Percentiles rank a stretch among this genome's conserved stretches.
Evolutionary conservation across 1,140 invertebrate species (phyloP).

Genomic region (Nephila pilipes): DNA sequence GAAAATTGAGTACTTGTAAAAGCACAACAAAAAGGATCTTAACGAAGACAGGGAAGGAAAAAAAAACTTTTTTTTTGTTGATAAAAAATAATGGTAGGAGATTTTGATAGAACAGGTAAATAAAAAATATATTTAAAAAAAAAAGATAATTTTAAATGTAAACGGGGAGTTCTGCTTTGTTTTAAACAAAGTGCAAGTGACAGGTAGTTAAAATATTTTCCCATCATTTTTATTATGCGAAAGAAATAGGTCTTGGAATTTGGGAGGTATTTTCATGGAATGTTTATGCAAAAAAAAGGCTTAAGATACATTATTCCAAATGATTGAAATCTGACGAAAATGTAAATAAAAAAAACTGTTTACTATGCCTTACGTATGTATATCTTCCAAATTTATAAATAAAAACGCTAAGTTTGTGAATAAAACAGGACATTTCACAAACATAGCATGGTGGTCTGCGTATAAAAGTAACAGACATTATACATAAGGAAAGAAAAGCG

Average conservation of each 20-base stretch:
- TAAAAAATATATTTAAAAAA: not conserved
- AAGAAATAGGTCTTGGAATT: not conserved
- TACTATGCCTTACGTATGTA: too few species aligned
- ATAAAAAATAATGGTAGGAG: not conserved
- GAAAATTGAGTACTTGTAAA: conserved; percentile 40
- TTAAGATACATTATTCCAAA: too few species aligned
- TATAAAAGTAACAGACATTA: too few species aligned
- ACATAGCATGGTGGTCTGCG: too few species aligned
- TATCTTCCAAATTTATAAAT: too few species aligned
- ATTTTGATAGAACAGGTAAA: not conserved
- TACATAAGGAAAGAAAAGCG: too few species aligned
- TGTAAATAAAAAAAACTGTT: too few species aligned
- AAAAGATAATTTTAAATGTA: conserved; percentile 6
- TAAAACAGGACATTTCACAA: too few species aligned
- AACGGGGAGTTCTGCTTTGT: not conserved
- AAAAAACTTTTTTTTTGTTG: not conserved
- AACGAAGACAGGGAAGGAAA: not conserved
- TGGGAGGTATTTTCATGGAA: not conserved
- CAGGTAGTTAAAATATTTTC: conserved; percentile 18
- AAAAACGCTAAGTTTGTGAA: too few species aligned
- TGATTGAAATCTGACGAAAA: too few species aligned
- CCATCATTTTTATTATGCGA: not conserved
- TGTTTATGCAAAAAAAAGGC: too few species aligned
- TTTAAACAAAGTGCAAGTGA: conserved; percentile 27
- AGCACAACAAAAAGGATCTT: conserved; percentile 15